A percentile compares a stretch with the other conserved stretches of the same genome.
These are phyloP conservation scores for Monopis laevigella DNA, from an alignment of 2,888 invertebrate species.

Conservation along the genomic window DNA sequence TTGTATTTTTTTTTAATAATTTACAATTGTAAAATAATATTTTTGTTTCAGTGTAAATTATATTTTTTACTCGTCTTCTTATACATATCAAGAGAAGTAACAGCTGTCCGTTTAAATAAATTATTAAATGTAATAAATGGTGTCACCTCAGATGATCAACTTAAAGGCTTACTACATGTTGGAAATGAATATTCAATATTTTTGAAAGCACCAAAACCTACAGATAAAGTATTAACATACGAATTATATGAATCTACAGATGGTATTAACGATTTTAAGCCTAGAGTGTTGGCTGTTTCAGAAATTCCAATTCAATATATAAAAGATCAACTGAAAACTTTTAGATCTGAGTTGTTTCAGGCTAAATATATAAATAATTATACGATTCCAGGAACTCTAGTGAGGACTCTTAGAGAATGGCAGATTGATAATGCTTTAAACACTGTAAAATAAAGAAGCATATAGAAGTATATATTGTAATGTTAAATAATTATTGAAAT, in stretches of 20 bases:
- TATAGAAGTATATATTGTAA: no score
- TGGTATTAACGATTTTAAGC: conserved; percentile 29
- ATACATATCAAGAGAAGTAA: conserved; percentile 19
- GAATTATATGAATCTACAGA: conserved; percentile 46
- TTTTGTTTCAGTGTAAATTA: conserved; percentile 27
- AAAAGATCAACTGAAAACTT: conserved; percentile 39
- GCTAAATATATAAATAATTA: conserved; percentile 40
- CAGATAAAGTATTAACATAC: conserved; percentile 40
- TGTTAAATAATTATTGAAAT: no score
- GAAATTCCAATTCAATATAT: conserved; percentile 45
- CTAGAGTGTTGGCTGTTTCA: conserved; percentile 40
- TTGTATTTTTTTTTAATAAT: conserved; percentile 5
- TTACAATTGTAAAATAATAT: conserved; percentile 4
- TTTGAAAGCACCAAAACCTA: conserved; percentile 34
- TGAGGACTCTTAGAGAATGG: conserved; percentile 50
- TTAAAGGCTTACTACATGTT: conserved; percentile 43
- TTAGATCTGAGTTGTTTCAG: conserved; percentile 35
- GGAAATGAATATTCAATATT: conserved; percentile 47
- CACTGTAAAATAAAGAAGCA: conserved; percentile 14
- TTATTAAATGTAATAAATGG: conserved; percentile 49
- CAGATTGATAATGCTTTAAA: conserved; percentile 32
- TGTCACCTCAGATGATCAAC: conserved; percentile 35
- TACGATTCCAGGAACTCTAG: conserved; percentile 42
- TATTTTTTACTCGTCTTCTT: conserved; percentile 20
- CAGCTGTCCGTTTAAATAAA: conserved; percentile 40